Conservation (phyloP, 2,113 vertebrate species). For the Hypocryptadius cinnamomeus region DNA sequence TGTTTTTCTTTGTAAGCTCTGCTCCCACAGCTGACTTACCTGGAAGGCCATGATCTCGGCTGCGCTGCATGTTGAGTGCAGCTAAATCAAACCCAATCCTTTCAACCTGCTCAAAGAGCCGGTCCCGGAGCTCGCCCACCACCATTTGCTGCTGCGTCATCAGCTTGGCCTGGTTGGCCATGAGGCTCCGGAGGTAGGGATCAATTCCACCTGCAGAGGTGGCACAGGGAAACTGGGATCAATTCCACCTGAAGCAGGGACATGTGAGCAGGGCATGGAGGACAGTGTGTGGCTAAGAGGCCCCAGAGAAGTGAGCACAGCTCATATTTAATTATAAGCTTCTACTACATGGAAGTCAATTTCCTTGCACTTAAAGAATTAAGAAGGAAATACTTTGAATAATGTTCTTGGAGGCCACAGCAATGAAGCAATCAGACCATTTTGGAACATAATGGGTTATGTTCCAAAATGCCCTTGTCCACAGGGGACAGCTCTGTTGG, state of each 20-base stretch:
- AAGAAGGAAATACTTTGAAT: neutral
- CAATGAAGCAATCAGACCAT: neutral
- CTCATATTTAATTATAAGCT: neutral
- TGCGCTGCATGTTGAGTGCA: conserved; percentile 78
- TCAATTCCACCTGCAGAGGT: conserved; percentile 76
- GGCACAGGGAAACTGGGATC: conserved; percentile 54
- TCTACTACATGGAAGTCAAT: neutral
- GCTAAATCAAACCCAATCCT: conserved; percentile 73
- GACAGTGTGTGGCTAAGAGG: neutral
- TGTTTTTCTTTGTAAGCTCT: neutral
- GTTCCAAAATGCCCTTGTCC: neutral
- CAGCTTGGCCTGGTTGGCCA: conserved; percentile 75
- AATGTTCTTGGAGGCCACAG: neutral
- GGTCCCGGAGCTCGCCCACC: conserved; percentile 77
- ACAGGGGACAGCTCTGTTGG: neutral
- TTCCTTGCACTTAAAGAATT: neutral
- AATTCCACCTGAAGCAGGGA: conserved; percentile 63
- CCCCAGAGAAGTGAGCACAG: neutral
- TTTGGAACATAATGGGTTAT: neutral
- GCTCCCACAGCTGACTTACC: conserved; percentile 55
- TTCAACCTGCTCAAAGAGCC: conserved; percentile 70
- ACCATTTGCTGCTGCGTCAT: conserved; percentile 78
- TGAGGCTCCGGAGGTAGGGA: conserved; percentile 74
- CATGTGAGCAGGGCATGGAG: neutral
- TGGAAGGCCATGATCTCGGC: conserved; percentile 77